phyloP scores from a whole-genome alignment of 2,888 invertebrate species.

The Eurytoma californica region DNA sequence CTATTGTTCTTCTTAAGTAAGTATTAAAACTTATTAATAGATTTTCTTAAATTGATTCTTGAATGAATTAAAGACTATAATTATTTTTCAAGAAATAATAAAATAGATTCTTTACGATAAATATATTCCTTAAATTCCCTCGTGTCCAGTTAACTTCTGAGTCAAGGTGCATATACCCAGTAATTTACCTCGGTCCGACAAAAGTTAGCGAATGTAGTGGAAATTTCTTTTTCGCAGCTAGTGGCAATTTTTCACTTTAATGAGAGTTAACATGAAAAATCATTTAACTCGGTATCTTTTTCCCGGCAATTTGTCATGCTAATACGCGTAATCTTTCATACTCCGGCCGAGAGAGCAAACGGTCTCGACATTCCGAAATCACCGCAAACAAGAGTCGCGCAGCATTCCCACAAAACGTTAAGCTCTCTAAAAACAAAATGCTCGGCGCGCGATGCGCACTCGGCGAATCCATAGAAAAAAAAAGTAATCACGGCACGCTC shows the following conservation, averaged over 20 bases:
- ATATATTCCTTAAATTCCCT: no score
- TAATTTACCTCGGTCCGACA: no score
- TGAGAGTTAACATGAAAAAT: constrained; percentile 41
- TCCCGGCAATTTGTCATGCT: constrained; percentile 23
- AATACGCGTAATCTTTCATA: constrained; percentile 21
- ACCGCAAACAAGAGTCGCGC: not conserved
- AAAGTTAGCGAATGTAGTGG: constrained; percentile 7
- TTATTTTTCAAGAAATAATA: no score
- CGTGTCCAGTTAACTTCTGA: no score
- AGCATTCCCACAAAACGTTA: no score
- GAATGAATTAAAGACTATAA: no score
- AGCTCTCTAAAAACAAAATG: no score
- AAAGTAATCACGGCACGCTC: not conserved
- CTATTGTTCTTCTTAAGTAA: no score
- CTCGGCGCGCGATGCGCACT: no score
- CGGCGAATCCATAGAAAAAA: not conserved
- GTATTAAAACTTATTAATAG: not conserved
- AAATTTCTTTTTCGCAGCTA: constrained; percentile 45
- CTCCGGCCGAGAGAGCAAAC: not conserved
- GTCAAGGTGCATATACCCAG: no score
- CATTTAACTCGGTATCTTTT: not conserved
- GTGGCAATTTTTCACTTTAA: constrained; percentile 58
- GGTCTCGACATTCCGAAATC: not conserved
- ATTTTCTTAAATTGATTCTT: no score
- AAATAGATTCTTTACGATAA: no score